Evolutionary conservation across 2,113 vertebrate species (phyloP), one percentile per base, ranked within the genome.

Genomic region (Baryphthengus martii): DNA sequence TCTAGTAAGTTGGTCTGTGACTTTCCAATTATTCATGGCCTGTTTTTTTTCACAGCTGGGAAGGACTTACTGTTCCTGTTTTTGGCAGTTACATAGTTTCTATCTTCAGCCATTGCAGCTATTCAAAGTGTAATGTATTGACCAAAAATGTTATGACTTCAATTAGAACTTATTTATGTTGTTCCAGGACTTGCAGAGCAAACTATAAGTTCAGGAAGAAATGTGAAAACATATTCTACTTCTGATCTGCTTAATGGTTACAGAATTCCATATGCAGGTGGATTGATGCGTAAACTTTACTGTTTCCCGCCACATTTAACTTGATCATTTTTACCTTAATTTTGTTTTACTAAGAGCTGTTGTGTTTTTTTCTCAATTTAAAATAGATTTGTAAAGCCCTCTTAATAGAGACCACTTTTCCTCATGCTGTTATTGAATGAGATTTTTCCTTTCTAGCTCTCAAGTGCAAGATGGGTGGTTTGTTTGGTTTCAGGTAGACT

Each of bases 91-190:
- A 58, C 17, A 9, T 63, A 39, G 59, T 58, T 82, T 50, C 10
- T 71, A 72, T 87, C n/a, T 74, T 74, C 49, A 78, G 37, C 58
- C 88, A 76, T 75, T 89, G 21, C 25, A 72, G n/a, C 17, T 85
- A 53, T 91, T 90, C 25, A 35, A 78, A 85, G 17, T n/a, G 23
- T 65, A 45, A 33, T 76, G 50, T 58, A 77, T 47, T 65, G 44
- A 85, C 58, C 63, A 28, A 73, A 86, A 92, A 85, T 70, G 7
- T 70, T 88, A 49, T 9, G 12, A 42, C 25, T 89, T 94, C 13
- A 49, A 0, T 72, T 91, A 53, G 53, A 85, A 53, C 50, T 12
- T 82, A 17, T 77, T 68, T 76, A 9, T 58, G 9, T 83, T 70
- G 45, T 49, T 85, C 17, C 19, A 62, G 68, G 58, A 66, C 67